Percentiles rank a stretch among this genome's conserved stretches.
Evolutionary conservation across 2,888 invertebrate genomes (phyloP).

Genomic region (Dicroscelio sp.): DNA sequence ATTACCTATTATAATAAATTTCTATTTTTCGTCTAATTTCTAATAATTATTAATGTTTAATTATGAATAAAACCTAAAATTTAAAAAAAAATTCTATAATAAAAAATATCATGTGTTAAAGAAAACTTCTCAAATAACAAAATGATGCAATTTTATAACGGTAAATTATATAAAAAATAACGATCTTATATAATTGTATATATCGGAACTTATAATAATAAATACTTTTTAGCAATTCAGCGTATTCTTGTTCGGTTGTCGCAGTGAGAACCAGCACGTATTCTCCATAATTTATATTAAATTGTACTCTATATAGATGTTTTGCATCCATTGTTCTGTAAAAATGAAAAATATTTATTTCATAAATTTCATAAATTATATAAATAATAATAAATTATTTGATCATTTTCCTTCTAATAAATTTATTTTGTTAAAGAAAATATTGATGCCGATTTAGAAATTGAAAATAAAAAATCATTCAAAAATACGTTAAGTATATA

Average conservation of each 20-base stretch:
- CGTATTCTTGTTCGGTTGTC: not conserved
- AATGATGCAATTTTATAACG: not conserved
- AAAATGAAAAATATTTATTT: not conserved
- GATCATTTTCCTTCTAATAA: not conserved
- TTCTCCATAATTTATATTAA: conserved; percentile 12
- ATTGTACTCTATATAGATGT: not conserved
- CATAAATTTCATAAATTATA: not conserved
- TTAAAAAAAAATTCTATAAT: not conserved
- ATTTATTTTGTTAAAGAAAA: not conserved
- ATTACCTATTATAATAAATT: not conserved
- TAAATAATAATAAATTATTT: not conserved
- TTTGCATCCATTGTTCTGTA: not conserved
- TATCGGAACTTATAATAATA: not conserved
- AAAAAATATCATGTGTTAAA: not conserved
- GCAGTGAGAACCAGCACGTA: not conserved
- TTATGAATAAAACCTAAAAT: not conserved
- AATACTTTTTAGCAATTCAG: not conserved
- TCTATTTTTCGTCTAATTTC: not conserved
- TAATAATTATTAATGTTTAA: not conserved
- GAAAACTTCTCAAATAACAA: not conserved
- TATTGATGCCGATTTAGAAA: not conserved
- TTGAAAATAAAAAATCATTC: not conserved
- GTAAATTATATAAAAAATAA: not conserved
- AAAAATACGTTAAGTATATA: not conserved
- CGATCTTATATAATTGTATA: not conserved